phyloP scores from a whole-genome alignment of 2,113 vertebrate species.

The Coregonus clupeaformis region DNA sequence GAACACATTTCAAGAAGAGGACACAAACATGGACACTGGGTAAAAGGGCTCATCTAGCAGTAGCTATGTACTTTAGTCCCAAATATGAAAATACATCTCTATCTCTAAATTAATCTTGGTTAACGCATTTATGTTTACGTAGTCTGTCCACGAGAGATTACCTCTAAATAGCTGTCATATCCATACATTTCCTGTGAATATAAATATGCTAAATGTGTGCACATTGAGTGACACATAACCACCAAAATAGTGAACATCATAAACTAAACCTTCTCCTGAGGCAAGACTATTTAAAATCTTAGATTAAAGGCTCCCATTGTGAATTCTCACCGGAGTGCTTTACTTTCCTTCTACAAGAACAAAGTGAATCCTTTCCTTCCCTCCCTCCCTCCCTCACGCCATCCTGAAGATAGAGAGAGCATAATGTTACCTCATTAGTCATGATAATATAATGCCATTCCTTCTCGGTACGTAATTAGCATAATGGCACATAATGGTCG shows the following conservation, averaged over 20 bases:
- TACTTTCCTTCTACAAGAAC: not conserved
- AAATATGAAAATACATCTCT: too few species aligned
- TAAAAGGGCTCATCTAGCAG: too few species aligned
- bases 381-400: constrained; percentile 9
- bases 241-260: not conserved
- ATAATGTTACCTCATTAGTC: constrained; percentile 43
- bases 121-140: too few species aligned
- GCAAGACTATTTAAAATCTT: not conserved
- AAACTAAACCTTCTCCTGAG: not conserved
- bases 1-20: too few species aligned
- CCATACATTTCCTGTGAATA: too few species aligned
- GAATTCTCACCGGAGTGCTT: constrained; percentile 6
- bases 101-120: too few species aligned
- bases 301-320: not conserved
- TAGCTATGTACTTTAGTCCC: too few species aligned
- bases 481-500: constrained; percentile 62
- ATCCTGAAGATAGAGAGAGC: constrained; percentile 34
- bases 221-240: not conserved
- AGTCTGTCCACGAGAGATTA: too few species aligned
- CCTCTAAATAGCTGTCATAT: too few species aligned
- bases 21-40: too few species aligned
- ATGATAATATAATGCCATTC: constrained; percentile 40
- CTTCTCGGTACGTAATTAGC: constrained; percentile 54
- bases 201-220: not conserved
- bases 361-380: constrained; percentile 5